Base-by-base conservation (phyloP, 2,888 invertebrate species). In the Micropterix aruncella region DNA sequence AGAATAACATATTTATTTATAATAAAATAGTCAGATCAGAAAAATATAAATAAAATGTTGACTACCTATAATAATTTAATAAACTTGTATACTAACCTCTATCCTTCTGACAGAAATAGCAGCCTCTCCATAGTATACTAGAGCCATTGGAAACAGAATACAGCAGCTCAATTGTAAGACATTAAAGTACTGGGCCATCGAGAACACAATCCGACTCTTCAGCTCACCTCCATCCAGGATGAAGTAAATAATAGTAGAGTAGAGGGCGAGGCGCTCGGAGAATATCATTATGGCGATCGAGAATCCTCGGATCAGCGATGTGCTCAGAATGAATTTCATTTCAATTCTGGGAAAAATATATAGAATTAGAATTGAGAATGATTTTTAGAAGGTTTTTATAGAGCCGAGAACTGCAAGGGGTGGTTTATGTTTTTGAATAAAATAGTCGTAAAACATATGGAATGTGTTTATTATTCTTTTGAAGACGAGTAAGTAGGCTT, bases 251-350 rank as follows among this genome's bases (percentile, higher is more conserved):
- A 94, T 69, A 1, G 89, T 87, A 40, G 87, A 71, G 58, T 81
- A 89, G 12, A 91, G 64, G 15, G 91, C 85, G 48, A 90, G 77
- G 47, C 93, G 79, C 55, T 90, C 86, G 0, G 90, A 87, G 56
- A 88, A 91, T 16, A 92, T 83, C 56, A 79, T 79, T 48, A 77
- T 57, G 0, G 80, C 78, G 19, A 75, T 64, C 3, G 78, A 78
- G 52, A 81, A 75, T 1, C 78, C 81, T 55, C 75, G 71, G 47
- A 81, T 73, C 63, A 79, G 79, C 0, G 83, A 79, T 3, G 80
- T 79, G 45, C 71, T 65, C 50, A 74, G 68, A 44, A 85, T 70
- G 42, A 77, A 73, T 47, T 73, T 69, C n/a, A 88, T 76, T 67
- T 90, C 89, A 46, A 72, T 59, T 54, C 83, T 83, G 64, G 44